phyloP scores from a whole-genome alignment of 2,888 invertebrate species.

The Philopedon plagiatum region DNA sequence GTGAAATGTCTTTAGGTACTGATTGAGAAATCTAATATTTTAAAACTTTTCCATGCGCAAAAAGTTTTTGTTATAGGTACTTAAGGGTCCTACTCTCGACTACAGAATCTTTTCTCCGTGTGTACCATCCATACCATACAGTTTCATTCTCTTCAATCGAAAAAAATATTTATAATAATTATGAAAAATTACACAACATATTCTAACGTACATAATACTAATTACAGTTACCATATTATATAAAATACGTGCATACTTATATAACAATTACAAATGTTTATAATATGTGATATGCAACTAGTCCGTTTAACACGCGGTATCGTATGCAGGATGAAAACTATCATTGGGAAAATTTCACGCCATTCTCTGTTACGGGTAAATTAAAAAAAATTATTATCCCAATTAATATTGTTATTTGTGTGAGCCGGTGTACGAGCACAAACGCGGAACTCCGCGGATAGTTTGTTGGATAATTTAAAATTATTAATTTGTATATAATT shows the following conservation, averaged over 20 bases:
- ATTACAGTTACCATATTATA: conserved; percentile 9
- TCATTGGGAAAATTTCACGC: conserved; percentile 43
- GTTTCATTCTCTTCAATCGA: background rate
- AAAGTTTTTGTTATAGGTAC: no score
- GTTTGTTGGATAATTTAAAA: conserved; percentile 41
- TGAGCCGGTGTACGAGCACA: conserved; percentile 33
- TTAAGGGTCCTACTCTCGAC: no score
- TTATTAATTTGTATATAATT: conserved; percentile 35
- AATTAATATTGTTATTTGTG: conserved; percentile 44
- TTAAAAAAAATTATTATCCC: conserved; percentile 37
- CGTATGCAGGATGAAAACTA: conserved; percentile 32
- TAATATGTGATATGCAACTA: conserved; percentile 27
- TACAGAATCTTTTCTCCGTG: no score
- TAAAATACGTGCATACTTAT: conserved; percentile 19
- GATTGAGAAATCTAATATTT: no score
- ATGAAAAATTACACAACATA: background rate
- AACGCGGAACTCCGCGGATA: conserved; percentile 43
- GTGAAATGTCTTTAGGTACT: no score
- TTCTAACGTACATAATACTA: conserved; percentile 18
- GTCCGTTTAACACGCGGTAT: conserved; percentile 39
- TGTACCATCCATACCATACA: background rate
- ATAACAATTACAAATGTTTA: conserved; percentile 33
- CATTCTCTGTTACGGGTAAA: conserved; percentile 31
- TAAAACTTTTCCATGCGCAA: no score
- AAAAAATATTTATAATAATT: background rate